Evolutionary conservation across 2,797 vertebrate genomes (phyloP).

Genomic region (Luscinia luscinia): DNA sequence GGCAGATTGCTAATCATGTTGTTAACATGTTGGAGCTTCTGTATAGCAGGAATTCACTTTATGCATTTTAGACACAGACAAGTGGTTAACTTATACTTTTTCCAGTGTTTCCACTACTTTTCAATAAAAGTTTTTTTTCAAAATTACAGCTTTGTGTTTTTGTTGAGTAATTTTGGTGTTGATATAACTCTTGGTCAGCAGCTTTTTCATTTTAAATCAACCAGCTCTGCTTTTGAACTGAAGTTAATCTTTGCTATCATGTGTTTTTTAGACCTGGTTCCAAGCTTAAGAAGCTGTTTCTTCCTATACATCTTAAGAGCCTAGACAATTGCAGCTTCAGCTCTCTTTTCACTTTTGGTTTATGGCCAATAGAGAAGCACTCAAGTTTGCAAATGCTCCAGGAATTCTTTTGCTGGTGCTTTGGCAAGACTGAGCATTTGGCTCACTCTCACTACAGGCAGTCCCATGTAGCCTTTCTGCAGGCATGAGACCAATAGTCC

Average conservation of each 20-base stretch:
- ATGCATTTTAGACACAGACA: constrained; percentile 43
- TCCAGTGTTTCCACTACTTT: constrained; percentile 49
- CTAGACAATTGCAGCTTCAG: neutral
- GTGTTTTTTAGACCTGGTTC: neutral
- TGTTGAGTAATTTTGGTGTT: neutral
- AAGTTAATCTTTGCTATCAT: neutral
- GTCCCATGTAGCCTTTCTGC: neutral
- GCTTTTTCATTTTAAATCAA: neutral
- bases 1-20: constrained; percentile 31
- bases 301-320: neutral
- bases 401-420: neutral
- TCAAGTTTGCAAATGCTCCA: neutral
- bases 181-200: neutral
- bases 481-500: neutral
- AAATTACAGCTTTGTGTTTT: neutral
- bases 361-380: neutral
- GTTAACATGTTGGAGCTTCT: neutral
- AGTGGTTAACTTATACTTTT: constrained; percentile 41
- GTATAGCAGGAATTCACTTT: constrained; percentile 12
- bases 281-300: neutral
- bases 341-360: neutral
- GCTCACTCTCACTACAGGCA: neutral
- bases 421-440: neutral
- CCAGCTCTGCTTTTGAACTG: neutral
- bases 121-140: constrained; percentile 30